phyloP scores from a whole-genome alignment of 2,113 vertebrate species.

The Brienomyrus longianalis region DNA sequence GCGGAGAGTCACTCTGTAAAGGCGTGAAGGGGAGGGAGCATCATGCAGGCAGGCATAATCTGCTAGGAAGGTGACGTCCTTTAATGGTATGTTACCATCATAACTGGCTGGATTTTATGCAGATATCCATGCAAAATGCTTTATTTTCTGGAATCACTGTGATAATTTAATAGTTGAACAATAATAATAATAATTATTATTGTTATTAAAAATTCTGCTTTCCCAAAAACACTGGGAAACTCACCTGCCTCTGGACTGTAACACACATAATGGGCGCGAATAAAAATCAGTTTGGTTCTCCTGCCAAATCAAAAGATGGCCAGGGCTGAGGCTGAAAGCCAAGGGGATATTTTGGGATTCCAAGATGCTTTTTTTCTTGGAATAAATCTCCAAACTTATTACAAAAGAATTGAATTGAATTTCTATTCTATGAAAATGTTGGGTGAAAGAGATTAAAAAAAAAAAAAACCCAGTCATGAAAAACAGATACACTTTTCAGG shows the following conservation, averaged over 20 bases:
- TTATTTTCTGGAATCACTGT: neutral
- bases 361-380: neutral
- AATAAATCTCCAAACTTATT: neutral
- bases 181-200: neutral
- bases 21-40: constrained; percentile 65
- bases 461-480: neutral
- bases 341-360: neutral
- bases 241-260: neutral
- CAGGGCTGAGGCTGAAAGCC: neutral
- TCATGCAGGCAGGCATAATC: neutral
- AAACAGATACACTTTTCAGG: neutral
- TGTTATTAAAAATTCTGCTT: neutral
- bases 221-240: neutral
- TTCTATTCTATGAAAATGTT: neutral
- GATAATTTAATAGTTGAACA: neutral
- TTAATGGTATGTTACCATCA: neutral
- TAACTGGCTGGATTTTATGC: neutral
- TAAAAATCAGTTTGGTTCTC: neutral
- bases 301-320: neutral
- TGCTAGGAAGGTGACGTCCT: neutral
- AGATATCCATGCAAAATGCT: neutral
- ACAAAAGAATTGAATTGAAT: neutral
- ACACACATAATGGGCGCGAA: neutral
- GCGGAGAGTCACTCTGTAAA: constrained; percentile 76
- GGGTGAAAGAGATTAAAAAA: neutral